Evolutionary conservation across 2,888 invertebrate species (phyloP).

Genomic region (Tiliacea citrago): DNA sequence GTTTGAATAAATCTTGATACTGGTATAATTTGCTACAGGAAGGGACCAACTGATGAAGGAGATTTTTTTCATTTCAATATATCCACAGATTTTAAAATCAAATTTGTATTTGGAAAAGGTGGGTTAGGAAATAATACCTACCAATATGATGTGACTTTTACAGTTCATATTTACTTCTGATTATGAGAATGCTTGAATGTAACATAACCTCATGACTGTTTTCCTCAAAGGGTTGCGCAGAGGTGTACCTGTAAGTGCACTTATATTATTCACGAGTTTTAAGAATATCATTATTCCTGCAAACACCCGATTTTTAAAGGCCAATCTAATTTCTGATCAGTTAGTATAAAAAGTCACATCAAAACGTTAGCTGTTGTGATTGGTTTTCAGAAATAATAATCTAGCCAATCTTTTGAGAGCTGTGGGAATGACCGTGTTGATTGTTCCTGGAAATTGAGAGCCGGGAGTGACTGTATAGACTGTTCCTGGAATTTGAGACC

Average conservation of each 20-base stretch:
- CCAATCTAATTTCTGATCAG: no score
- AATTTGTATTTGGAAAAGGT: slow-evolving; percentile 35
- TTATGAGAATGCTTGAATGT: no score
- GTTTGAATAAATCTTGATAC: slow-evolving; percentile 33
- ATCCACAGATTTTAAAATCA: slow-evolving; percentile 41
- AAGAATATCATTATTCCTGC: no score
- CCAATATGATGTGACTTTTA: not conserved
- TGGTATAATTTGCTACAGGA: slow-evolving; percentile 54
- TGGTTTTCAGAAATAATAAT: no score
- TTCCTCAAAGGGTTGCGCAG: not conserved
- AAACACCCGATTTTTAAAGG: no score
- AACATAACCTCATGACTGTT: not conserved
- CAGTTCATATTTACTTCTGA: not conserved
- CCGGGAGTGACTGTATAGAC: not conserved
- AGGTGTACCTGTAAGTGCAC: no score
- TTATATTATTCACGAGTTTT: no score
- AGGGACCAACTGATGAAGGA: slow-evolving; percentile 51
- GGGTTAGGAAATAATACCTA: not conserved
- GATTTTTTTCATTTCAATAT: slow-evolving; percentile 43
- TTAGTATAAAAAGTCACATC: no score
- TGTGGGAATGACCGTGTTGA: no score
- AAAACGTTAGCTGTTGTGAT: no score
- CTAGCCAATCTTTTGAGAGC: no score
- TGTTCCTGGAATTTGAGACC: not conserved
- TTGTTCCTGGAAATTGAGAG: no score